These are phyloP conservation scores for Rutpela maculata DNA, from an alignment of 2,888 invertebrate genomes.

Conservation along the genomic window DNA sequence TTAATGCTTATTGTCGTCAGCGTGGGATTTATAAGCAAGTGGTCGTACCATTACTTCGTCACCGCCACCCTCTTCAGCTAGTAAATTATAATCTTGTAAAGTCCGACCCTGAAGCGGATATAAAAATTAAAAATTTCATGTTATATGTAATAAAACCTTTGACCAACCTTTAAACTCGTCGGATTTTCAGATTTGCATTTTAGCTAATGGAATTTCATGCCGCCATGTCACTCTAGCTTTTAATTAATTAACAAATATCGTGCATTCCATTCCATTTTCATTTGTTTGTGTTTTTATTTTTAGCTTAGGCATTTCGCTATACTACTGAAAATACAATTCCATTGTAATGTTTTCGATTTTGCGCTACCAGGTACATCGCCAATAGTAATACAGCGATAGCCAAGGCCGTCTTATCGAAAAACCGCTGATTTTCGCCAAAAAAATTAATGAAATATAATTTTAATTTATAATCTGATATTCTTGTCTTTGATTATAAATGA, in stretches of 20 bases:
- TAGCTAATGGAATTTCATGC: conserved; percentile 17
- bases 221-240: conserved; percentile 3
- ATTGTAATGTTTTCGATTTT: too few relatives aligned
- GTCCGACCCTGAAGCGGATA: neutral
- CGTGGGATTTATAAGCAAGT: too few relatives aligned
- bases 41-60: too few relatives aligned
- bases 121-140: neutral
- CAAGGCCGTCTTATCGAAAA: too few relatives aligned
- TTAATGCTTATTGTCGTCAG: too few relatives aligned
- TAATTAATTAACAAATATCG: conserved; percentile 28
- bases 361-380: too few relatives aligned
- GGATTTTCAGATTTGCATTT: conserved; percentile 20
- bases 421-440: too few relatives aligned
- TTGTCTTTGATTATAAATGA: too few relatives aligned
- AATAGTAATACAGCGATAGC: too few relatives aligned
- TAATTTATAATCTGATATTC: too few relatives aligned
- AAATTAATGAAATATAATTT: too few relatives aligned
- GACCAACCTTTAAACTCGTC: conserved; percentile 9
- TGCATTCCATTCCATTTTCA: conserved; percentile 20
- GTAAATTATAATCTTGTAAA: neutral
- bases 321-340: neutral
- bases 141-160: neutral
- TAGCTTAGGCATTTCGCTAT: neutral
- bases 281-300: conserved; percentile 8
- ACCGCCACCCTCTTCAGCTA: neutral